A percentile compares a stretch with the other conserved stretches of the same genome.
phyloP scores from a whole-genome alignment of 1,140 invertebrate species.

The Lucilia sericata region DNA sequence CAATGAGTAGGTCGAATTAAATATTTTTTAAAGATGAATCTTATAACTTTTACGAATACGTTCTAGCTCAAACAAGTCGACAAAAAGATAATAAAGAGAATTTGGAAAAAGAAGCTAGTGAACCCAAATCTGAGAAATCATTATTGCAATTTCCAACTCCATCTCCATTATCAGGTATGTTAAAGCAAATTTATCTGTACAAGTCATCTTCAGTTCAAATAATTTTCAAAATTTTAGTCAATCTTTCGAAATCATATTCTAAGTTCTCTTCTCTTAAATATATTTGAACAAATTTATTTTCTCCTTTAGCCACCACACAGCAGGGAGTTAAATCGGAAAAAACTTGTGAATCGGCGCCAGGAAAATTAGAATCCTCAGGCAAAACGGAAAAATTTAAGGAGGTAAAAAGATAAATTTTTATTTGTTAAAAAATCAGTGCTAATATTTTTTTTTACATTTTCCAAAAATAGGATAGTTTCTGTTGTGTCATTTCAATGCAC shows the following conservation, averaged over 20 bases:
- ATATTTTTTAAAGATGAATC: not conserved
- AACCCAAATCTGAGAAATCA: constrained; percentile 50
- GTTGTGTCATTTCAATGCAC: constrained; percentile 83
- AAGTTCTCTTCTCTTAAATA: not conserved
- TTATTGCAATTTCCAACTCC: constrained; percentile 54
- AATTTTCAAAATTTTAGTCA: too few species aligned
- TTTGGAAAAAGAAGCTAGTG: constrained; percentile 51
- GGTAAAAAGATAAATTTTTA: constrained; percentile 20
- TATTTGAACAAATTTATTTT: constrained; percentile 5
- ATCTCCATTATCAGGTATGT: constrained; percentile 48
- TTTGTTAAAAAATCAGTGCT: not conserved
- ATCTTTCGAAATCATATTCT: not conserved
- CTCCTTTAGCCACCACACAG: constrained; percentile 28
- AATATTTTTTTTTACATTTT: too few species aligned
- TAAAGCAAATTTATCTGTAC: too few species aligned
- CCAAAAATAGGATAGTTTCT: constrained; percentile 75
- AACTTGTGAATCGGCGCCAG: constrained; percentile 52
- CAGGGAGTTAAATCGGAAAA: constrained; percentile 54
- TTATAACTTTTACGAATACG: not conserved
- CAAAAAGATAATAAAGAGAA: constrained; percentile 48
- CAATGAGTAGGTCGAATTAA: constrained; percentile 41
- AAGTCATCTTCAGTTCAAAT: too few species aligned
- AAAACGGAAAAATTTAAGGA: constrained; percentile 49
- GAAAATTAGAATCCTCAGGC: constrained; percentile 55
- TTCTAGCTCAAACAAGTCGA: constrained; percentile 42